Base-by-base conservation (phyloP, 2,113 vertebrate genomes). In the Asarcornis scutulata region DNA sequence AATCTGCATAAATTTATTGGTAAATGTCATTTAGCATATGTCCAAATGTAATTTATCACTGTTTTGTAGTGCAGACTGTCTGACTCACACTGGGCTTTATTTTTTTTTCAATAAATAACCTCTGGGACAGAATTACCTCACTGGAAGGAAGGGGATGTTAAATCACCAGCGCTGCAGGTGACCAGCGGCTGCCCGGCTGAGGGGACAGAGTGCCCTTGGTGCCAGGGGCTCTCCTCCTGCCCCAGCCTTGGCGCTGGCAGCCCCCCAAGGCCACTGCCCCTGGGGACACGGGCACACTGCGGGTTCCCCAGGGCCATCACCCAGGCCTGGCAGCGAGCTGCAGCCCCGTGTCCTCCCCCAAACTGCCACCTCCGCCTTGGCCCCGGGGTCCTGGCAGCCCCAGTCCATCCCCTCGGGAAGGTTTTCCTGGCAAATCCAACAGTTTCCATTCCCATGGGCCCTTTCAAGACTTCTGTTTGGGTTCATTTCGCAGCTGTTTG, bases 1-100 rank as follows among this genome's bases (percentile, higher is more conserved):
- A 96, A 95, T 95, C 94, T 95, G 96, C 94, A 95, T 93, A 93
- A 72, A 91, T 93, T 86, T 94, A 94, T 95, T 88, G 85, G 93
- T 74, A 90, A 97, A 95, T 95, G 96, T 94, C 95, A 86, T 80
- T 91, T 86, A 95, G 91, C 93, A 67, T 95, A 88, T 90, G 95
- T 96, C 89, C 95, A 87, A 94, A 79, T 73, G 91, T 78, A 90
- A 94, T 91, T 93, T 84, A 93, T 88, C 91, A 68, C 2, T 40
- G 67, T 83, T 78, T 68, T 74, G 73, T 93, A 75, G 84, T 86
- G 88, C 88, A 91, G 91, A 69, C 82, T 34, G 53, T 60, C 92
- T 95, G 93, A 95, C 73, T 97, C 94, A 94, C 46, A 58, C 44
- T 17, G 69, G 59, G n/a, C 27, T 29, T 31, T 27, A 53, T 84